Base-by-base conservation (phyloP, 2,113 vertebrate species). In the Brachyhypopomus occidentalis region DNA sequence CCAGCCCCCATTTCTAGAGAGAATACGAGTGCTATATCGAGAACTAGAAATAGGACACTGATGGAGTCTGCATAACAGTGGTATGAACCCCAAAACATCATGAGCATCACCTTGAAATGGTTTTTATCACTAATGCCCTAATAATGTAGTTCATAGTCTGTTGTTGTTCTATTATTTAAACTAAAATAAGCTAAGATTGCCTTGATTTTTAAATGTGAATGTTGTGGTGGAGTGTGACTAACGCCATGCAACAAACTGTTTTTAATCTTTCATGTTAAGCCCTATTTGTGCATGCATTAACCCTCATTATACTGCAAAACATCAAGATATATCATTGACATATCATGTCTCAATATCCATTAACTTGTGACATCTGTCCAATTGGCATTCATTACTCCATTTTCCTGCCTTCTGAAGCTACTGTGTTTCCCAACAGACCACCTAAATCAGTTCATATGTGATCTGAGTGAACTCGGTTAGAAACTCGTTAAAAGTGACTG, bases 21-120 rank as follows among this genome's bases (percentile, higher is more conserved):
- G 84, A 80, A 83, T 83, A 70, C 48, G 66, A 64, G 48, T 69
- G 78, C 84, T 86, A 83, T 87, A 83, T 82, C 66, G 67, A 84
- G 86, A 84, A 60, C 72, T 48, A 81, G 82, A 93, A 91, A 86
- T 89, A 80, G 89, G 89, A 20, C 90, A 90, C 23, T 72, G 63
- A 64, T 19, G 27, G 27, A 85, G 79, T 55, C 77, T 88, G 79
- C 75, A 80, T 83, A 72, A 84, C 76, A 79, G 73, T 73, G 67
- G 17, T 81, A 16, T 70, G 22, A 58, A 48, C 6, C 69, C 22
- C n/a, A 3, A 77, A 52, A 67, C 5, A 30, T 27, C 14, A 75
- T 25, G 22, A 77, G 20, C 25, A 67, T 64, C 25, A 77, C 17
- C 25, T 20, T 56, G 20, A 78, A 19, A 69, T 58, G 20, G 19